Percentiles rank a stretch among this genome's conserved stretches.
Conservation (phyloP, 1,140 invertebrate genomes). For the Schlechtendalia chinensis region DNA sequence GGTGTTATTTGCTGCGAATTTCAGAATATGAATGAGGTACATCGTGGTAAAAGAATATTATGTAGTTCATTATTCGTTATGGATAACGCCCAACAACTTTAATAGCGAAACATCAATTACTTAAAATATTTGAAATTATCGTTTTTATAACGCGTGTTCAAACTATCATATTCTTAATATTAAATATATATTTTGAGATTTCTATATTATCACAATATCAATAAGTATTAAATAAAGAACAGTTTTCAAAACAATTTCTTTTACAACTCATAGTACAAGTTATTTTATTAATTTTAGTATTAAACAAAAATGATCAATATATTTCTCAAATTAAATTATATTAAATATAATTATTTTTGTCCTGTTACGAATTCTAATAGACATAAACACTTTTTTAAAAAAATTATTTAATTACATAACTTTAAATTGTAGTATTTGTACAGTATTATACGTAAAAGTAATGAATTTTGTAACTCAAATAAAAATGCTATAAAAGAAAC, state of each 20-base stretch:
- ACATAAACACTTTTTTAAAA: too few relatives aligned
- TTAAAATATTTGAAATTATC: background rate
- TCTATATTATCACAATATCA: too few relatives aligned
- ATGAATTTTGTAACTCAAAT: background rate
- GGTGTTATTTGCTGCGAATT: slow-evolving; percentile 62
- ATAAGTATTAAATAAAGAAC: too few relatives aligned
- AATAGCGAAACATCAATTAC: background rate
- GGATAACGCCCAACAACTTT: background rate
- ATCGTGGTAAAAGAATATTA: slow-evolving; percentile 1
- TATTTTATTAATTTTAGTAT: background rate
- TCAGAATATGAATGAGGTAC: slow-evolving; percentile 62
- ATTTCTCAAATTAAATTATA: too few relatives aligned
- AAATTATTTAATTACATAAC: too few relatives aligned
- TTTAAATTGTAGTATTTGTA: too few relatives aligned
- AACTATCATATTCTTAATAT: background rate
- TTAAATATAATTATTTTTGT: too few relatives aligned
- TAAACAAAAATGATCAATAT: background rate
- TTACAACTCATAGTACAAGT: background rate
- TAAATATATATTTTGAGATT: too few relatives aligned
- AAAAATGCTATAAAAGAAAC: background rate
- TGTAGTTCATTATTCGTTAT: background rate
- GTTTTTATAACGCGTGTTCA: background rate
- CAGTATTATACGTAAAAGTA: too few relatives aligned
- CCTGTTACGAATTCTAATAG: too few relatives aligned
- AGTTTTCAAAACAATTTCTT: too few relatives aligned